A percentile compares a stretch with the other conserved stretches of the same genome.
Evolutionary conservation across 1,140 invertebrate genomes (phyloP).

Genomic region (Trachymyrmex cornetzi): DNA sequence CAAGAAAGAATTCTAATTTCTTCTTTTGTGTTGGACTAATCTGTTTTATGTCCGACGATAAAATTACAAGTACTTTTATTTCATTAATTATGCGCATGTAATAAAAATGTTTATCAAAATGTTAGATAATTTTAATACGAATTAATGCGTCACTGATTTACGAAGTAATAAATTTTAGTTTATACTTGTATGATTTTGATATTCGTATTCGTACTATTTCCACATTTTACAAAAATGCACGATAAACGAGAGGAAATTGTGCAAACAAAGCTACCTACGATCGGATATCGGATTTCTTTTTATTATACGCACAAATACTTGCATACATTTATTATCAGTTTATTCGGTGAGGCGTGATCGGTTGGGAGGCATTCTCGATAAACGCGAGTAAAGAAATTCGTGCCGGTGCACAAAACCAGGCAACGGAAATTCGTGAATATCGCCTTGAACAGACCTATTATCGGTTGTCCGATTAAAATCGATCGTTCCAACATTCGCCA

Average conservation of each 20-base stretch:
- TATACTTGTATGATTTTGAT: not conserved
- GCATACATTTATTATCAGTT: conserved; percentile 7
- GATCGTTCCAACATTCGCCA: not conserved
- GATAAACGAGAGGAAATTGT: not conserved
- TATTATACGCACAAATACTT: not conserved
- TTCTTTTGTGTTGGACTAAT: not conserved
- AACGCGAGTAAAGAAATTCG: not conserved
- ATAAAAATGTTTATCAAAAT: conserved; percentile 15
- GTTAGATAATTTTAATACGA: not conserved
- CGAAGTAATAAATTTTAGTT: too few relatives aligned
- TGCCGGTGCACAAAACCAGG: not conserved
- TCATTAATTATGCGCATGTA: not conserved
- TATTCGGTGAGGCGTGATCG: not conserved
- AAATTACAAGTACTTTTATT: not conserved
- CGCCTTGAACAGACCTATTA: not conserved
- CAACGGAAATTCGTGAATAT: conserved; percentile 25
- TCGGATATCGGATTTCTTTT: not conserved
- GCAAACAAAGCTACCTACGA: not conserved
- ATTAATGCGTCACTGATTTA: not conserved
- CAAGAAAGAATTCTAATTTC: not conserved
- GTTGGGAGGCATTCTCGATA: not conserved
- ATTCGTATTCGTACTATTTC: not conserved
- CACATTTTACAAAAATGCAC: conserved; percentile 6
- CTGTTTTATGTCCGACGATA: not conserved
- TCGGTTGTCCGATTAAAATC: conserved; percentile 41